Conservation (phyloP, 2,888 invertebrate genomes). For the Protonemura montana region DNA sequence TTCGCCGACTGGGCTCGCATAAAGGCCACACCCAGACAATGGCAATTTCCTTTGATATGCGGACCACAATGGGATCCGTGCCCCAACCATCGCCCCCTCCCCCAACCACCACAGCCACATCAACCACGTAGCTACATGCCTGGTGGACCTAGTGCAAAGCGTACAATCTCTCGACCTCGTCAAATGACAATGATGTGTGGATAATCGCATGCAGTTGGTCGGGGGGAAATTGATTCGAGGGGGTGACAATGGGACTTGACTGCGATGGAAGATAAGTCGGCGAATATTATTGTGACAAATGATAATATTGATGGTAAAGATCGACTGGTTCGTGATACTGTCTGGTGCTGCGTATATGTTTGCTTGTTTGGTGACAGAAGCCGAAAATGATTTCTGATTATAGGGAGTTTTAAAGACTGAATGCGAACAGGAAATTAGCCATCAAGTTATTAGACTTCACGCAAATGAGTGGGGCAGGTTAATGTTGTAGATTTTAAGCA, state of each 20-base stretch:
- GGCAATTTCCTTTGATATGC: not conserved
- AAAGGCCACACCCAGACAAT: not conserved
- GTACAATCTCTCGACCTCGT: constrained; percentile 43
- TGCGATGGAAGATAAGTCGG: constrained; percentile 17
- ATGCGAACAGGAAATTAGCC: too few species aligned
- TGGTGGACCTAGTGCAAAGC: not conserved
- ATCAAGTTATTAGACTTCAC: too few species aligned
- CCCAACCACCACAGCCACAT: not conserved
- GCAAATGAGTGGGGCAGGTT: too few species aligned
- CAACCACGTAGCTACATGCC: not conserved
- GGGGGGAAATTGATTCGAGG: constrained; percentile 30
- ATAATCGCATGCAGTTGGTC: constrained; percentile 10
- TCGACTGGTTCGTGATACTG: not conserved
- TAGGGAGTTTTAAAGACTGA: not conserved
- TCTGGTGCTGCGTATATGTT: not conserved
- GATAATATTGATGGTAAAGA: constrained; percentile 15
- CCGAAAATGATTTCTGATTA: not conserved
- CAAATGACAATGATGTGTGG: constrained; percentile 40
- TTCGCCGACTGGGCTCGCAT: not conserved
- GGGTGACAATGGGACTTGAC: constrained; percentile 12
- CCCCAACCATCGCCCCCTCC: not conserved
- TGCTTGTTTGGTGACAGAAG: not conserved
- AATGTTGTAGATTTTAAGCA: too few species aligned
- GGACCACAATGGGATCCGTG: not conserved
- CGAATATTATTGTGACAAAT: constrained; percentile 32